Base-by-base conservation (phyloP, 2,797 vertebrate species). In the Thaleichthys pacificus region DNA sequence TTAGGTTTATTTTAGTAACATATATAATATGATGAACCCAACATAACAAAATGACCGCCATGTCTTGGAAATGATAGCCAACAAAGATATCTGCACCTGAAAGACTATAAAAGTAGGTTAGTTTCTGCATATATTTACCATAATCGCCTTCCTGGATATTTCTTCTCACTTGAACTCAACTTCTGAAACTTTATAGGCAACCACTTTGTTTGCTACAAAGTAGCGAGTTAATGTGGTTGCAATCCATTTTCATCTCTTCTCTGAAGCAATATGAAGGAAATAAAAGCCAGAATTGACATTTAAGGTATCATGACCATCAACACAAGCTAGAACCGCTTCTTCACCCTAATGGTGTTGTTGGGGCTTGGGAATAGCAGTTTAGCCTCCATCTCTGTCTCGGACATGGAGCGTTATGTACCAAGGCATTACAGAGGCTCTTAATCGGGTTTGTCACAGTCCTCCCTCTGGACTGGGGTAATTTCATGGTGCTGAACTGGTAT, bases 401-500 rank as follows among this genome's bases (percentile, higher is more conserved):
- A 90, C 88, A 88, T 58, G 72, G 86, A 81, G 87, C 78, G 79
- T 57, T 89, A 86, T 85, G 88, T 87, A 89, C 85, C 87, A 74
- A 80, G 83, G 84, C 68, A 77, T 91, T 90, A 89, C 87, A 80
- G 83, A 87, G 81, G 77, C 80, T 84, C 86, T 89, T 92, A 93
- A 93, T 92, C 88, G 85, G 80, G 88, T 90, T 91, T 91, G 91
- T 91, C 91, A 89, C 77, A 68, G 82, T 70, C 81, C 80, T 91
- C 91, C 89, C 90, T 85, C 79, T 77, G 86, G 91, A 88, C 85
- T 69, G 81, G 87, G 84, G 89, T 91, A 90, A 93, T 93, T 93
- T 93, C 91, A 92, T 92, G 92, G 82, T 91, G 79, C 85, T 91
- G 85, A 91, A 90, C 87, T 87, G 85, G 86, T 90, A 93, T 91